Base-by-base conservation (phyloP, 2,888 invertebrate genomes). In the Xestia ashworthii region DNA sequence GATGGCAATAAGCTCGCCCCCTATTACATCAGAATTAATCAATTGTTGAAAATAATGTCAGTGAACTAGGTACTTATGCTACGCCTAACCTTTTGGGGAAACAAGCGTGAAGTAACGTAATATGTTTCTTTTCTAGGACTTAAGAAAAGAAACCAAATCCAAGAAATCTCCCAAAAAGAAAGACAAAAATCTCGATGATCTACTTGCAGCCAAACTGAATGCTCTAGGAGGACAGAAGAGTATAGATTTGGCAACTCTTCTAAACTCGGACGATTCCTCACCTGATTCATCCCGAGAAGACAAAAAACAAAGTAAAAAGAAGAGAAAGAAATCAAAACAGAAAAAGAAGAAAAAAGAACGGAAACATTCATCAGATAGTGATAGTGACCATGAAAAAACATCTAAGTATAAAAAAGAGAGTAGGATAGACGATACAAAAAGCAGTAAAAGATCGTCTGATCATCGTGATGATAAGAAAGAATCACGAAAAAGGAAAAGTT, bases 141-240 rank as follows among this genome's bases (percentile, higher is more conserved):
- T 92, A 86, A 94, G 91, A 81, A 97, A 97, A 90, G 93, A 96
- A 83, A 91, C 89, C 65, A 97, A 97, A 89, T 95, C 92, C 87
- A 97, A 94, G 88, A 97, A 96, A 90, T 97, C 96, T 87, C 87
- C 89, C 60, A 93, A 94, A 85, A 95, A 95, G 81, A 96, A 95
- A 84, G 94, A 94, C 75, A 95, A 95, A 77, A 97, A 97, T 89
- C 94, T 98, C 32, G 98, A 98, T 92, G 97, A 97, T 82, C 97
- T 98, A 88, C 95, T 98, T 74, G 97, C 98, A 86, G 97, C 97
- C 83, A 98, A 98, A 91, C 97, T 98, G 80, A 98, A 97, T 91
- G 97, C 98, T 82, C 93, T 98, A 91, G 97, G 97, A 82, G 97
- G 94, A 64, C 91, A 94, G 46, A 95, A 95, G 79, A 90, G 91